A percentile compares a stretch with the other conserved stretches of the same genome.
phyloP scores from a whole-genome alignment of 2,113 vertebrate genomes.

The Chionis minor region DNA sequence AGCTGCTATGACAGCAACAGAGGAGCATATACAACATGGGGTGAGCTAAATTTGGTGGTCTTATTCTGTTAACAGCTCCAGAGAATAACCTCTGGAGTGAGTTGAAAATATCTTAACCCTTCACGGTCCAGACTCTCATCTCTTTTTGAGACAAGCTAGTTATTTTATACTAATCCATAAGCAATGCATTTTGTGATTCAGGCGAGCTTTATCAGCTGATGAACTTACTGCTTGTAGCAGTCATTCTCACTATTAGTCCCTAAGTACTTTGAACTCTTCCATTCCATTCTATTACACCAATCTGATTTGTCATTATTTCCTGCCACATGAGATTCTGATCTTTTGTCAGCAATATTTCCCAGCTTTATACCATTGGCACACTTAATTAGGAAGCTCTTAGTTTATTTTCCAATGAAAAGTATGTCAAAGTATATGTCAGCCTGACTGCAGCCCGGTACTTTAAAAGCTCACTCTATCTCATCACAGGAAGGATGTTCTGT shows the following conservation, averaged over 20 bases:
- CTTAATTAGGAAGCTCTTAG: constrained; percentile 35
- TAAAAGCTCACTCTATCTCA: not conserved
- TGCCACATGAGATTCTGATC: not conserved
- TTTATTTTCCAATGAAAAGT: constrained; percentile 6
- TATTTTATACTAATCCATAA: not conserved
- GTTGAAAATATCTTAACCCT: not conserved
- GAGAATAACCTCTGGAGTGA: not conserved
- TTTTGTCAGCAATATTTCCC: not conserved
- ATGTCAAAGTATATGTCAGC: not conserved
- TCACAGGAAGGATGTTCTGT: not conserved
- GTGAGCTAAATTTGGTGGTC: not conserved
- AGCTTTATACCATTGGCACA: not conserved
- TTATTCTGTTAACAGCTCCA: not conserved
- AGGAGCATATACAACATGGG: not conserved
- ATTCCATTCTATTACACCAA: not conserved
- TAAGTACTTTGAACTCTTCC: not conserved
- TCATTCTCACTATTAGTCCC: not conserved
- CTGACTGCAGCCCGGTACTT: not conserved
- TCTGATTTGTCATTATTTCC: constrained; percentile 2
- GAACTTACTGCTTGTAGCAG: not conserved
- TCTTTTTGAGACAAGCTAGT: not conserved
- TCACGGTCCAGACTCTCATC: not conserved
- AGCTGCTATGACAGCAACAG: not conserved
- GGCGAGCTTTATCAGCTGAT: not conserved
- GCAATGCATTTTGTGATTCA: not conserved